Evolutionary conservation across 2,113 vertebrate genomes (phyloP), one percentile per base, ranked within the genome.

Genomic region (Theristicus caerulescens): DNA sequence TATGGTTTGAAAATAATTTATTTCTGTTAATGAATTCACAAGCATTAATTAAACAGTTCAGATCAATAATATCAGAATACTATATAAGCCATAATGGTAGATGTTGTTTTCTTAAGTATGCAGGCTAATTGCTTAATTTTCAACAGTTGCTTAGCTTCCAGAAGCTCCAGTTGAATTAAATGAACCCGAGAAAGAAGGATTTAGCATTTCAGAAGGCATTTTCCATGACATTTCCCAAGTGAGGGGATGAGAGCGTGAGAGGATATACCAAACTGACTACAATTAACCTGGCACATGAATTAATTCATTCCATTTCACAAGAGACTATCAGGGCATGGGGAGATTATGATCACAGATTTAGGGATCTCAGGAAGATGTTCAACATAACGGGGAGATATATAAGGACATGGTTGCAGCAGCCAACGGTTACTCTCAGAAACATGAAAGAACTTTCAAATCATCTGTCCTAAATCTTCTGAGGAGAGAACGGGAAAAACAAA

Each of bases 131-230:
- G 88, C 71, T 83, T 92, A 82, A 94, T 96, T 95, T 90, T 88
- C 76, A 95, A 94, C 79, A 90, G 62, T 80, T 92, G 62, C 79
- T 86, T 86, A 59, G 62, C 40, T 97, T 90, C 54, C 64, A 93
- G 80, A 83, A 95, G 82, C 82, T 81, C 67, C 46, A 77, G 15
- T 32, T 90, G 86, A 94, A 95, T 96, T 93, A 90, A 97, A 96
- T 94, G 46, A 97, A 86, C 42, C 25, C 29, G n/a, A 86, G 86
- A 92, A 92, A 90, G 79, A 76, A 93, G 40, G 54, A 80, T 88
- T 97, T 94, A 88, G 80, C 86, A 90, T 88, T 96, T 95, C 79
- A 91, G 85, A 94, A 90, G 47, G 82, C 78, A 88, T 92, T 95
- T 94, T 96, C 79, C 58, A 62, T 80, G 66, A 94, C 3, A 6